Conservation (phyloP, 2,113 vertebrate genomes). For the Oenanthe oenanthe region DNA sequence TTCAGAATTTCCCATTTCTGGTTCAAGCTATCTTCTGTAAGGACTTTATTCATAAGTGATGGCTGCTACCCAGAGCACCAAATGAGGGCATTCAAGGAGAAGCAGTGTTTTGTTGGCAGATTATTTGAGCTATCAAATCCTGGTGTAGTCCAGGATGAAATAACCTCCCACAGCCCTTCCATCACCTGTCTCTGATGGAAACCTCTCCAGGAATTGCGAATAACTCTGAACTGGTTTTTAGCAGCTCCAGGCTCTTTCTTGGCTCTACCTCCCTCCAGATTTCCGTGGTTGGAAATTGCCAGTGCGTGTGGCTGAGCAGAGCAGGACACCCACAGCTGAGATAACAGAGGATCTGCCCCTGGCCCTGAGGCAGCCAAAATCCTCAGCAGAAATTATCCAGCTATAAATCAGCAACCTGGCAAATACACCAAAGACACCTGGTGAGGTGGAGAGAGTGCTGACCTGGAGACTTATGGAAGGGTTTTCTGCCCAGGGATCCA, state of each 20-base stretch:
- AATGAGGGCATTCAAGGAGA: not conserved
- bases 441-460: not conserved
- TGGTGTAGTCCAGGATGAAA: not conserved
- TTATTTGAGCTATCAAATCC: not conserved
- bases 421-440: not conserved
- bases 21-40: not conserved
- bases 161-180: not conserved
- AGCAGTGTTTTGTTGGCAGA: not conserved
- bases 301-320: not conserved
- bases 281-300: not conserved
- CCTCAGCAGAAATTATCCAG: not conserved
- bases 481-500: not conserved
- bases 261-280: not conserved
- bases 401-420: not conserved
- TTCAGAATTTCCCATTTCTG: not conserved
- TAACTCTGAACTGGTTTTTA: not conserved
- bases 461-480: not conserved
- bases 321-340: not conserved
- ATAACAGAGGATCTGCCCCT: not conserved
- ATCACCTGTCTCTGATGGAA: not conserved
- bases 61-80: not conserved
- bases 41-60: not conserved
- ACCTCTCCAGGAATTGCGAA: not conserved
- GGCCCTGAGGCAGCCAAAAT: not conserved
- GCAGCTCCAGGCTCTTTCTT: not conserved